A percentile compares a stretch with the other conserved stretches of the same genome.
Conservation (phyloP, 2,113 vertebrate species). For the Anthoscopus minutus region DNA sequence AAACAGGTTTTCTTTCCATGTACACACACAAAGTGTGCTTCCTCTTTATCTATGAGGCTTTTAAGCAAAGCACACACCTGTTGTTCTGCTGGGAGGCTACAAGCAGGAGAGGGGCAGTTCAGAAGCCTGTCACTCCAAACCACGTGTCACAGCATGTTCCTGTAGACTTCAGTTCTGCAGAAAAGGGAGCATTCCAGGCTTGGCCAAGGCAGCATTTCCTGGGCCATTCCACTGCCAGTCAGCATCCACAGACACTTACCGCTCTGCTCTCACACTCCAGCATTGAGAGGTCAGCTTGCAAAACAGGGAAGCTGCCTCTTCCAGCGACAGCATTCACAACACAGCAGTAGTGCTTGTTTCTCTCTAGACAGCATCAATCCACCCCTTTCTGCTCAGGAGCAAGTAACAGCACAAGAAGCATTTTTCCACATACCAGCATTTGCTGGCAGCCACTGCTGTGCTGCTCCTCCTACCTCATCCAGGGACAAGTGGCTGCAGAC, state of each 20-base stretch:
- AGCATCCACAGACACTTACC: neutral
- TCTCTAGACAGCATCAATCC: neutral
- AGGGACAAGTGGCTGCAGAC: neutral
- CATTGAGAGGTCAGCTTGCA: neutral
- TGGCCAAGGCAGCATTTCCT: neutral
- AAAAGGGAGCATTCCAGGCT: neutral
- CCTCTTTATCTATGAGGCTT: neutral
- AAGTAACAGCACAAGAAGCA: neutral
- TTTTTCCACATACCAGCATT: neutral
- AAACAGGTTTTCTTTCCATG: neutral
- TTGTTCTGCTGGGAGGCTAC: neutral
- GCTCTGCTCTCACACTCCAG: neutral
- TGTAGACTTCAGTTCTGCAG: neutral
- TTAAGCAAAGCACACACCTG: neutral
- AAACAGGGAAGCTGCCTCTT: neutral
- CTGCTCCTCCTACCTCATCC: neutral
- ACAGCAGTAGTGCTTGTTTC: neutral
- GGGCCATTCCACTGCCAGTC: neutral
- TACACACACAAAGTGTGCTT: neutral
- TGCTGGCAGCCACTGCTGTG: neutral
- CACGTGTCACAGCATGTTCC: neutral
- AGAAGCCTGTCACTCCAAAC: neutral
- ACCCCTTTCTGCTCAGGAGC: neutral
- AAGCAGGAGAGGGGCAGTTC: neutral
- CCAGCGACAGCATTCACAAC: neutral